phyloP scores from a whole-genome alignment of 2,113 vertebrate species.

The Bolborhynchus lineola region DNA sequence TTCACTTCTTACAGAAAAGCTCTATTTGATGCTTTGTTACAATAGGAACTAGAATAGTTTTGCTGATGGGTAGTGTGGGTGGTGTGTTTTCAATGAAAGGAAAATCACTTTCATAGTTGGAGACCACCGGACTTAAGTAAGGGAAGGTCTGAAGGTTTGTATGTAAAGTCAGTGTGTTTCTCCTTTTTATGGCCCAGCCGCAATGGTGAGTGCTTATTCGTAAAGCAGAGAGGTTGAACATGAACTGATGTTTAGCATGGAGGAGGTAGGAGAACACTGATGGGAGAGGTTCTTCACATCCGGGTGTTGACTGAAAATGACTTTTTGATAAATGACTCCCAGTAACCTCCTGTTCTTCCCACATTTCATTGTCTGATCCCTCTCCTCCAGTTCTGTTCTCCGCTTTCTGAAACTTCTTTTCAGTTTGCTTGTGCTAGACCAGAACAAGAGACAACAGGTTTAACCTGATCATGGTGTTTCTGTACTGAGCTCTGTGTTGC shows the following conservation, averaged over 20 bases:
- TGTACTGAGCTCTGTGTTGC: background rate
- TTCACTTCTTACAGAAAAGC: background rate
- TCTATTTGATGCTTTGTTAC: background rate
- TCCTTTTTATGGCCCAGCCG: background rate
- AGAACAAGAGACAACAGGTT: background rate
- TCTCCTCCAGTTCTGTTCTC: background rate
- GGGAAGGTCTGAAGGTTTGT: background rate
- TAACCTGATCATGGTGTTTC: background rate
- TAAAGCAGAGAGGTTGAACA: background rate
- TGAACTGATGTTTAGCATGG: background rate
- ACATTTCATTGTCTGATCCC: background rate
- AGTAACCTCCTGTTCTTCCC: background rate
- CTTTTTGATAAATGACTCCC: background rate
- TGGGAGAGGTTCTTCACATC: background rate
- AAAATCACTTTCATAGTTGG: background rate
- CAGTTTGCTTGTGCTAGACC: background rate
- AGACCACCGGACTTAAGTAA: background rate
- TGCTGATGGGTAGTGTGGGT: background rate
- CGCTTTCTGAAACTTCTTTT: background rate
- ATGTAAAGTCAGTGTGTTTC: background rate
- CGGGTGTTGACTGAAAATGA: background rate
- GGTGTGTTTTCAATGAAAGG: background rate
- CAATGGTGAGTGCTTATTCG: background rate
- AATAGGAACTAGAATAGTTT: background rate
- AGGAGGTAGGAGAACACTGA: background rate